Evolutionary conservation across 2,113 vertebrate genomes (phyloP), one percentile per base, ranked within the genome.

Genomic region (Regulus satrapa): DNA sequence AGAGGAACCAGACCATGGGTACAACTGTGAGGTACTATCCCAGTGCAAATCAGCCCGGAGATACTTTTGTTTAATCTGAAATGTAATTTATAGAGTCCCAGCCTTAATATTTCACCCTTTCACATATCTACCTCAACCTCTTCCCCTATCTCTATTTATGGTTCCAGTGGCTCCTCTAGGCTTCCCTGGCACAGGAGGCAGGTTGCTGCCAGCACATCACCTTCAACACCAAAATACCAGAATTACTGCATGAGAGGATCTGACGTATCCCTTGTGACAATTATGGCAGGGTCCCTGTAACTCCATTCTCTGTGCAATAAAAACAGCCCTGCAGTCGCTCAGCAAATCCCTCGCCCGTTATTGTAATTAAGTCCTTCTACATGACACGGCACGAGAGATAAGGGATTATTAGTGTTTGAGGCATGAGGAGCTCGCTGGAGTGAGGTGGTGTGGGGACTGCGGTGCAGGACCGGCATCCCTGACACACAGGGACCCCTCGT

Each of bases 191-290:
- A 79, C 5, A 4, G 67, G 43, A 55, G 43, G 56, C 38, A 59
- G 43, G 17, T 6, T 67, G 41, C 32, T 2, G 8, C 74, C 51
- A 24, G 55, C 61, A 21, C 51, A 15, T 15, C 40, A 24, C 31
- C 36, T 51, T 49, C 2, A 3, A 6, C 34, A 8, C 32, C 69
- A 10, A 6, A 54, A 17, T 0, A 1, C 56, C 52, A 49, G 54
- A 15, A 55, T 12, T 31, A 5, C n/a, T 2, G 2, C 2, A 0
- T 0, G 0, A 23, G 28, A 41, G 55, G 55, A n/a, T 4, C 1
- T 0, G 1, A 7, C 4, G 23, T 38, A 17, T 69, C 54, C 29
- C 77, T 12, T 6, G 51, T 31, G 73, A 25, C 52, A 67, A 10
- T 40, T 16, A 7, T 0, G 18, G 73, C 41, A 28, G 23, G 12